Percentiles rank a stretch among this genome's conserved stretches.
Evolutionary conservation across 2,113 vertebrate genomes (phyloP).

Genomic region (Heloderma charlesbogerti): DNA sequence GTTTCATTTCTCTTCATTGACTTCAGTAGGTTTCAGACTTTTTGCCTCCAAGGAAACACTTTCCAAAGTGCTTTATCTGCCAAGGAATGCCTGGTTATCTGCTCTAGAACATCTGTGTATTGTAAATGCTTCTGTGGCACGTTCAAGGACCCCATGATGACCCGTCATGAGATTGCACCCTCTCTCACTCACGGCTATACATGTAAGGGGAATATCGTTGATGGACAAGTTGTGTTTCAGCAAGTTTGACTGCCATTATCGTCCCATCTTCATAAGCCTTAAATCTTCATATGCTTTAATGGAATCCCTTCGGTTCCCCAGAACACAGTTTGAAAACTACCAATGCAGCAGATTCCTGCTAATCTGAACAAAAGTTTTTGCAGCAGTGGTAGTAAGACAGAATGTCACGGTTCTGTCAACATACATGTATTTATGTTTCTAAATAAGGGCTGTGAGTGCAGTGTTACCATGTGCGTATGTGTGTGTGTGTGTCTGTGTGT

Average conservation of each 20-base stretch:
- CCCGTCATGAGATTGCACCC: neutral
- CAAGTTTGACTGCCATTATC: neutral
- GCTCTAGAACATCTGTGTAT: neutral
- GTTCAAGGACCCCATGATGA: neutral
- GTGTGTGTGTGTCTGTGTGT: neutral
- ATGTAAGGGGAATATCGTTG: neutral
- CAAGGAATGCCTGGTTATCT: neutral
- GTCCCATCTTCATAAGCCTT: no score
- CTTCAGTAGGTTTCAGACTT: neutral
- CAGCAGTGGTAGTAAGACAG: neutral
- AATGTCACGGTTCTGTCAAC: neutral
- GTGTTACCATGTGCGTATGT: neutral
- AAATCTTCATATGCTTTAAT: neutral
- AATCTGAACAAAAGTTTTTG: neutral
- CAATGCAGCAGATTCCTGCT: neutral
- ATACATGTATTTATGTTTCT: neutral
- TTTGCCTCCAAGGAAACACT: neutral
- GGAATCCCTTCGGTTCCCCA: neutral
- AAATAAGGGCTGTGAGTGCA: neutral
- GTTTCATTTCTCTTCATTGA: neutral
- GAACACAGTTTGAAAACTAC: neutral
- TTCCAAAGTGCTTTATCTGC: neutral
- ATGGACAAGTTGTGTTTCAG: neutral
- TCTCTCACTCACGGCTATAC: neutral
- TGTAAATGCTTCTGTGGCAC: neutral